Conservation (phyloP, 2,113 vertebrate species). For the Paradoxurus hermaphroditus region DNA sequence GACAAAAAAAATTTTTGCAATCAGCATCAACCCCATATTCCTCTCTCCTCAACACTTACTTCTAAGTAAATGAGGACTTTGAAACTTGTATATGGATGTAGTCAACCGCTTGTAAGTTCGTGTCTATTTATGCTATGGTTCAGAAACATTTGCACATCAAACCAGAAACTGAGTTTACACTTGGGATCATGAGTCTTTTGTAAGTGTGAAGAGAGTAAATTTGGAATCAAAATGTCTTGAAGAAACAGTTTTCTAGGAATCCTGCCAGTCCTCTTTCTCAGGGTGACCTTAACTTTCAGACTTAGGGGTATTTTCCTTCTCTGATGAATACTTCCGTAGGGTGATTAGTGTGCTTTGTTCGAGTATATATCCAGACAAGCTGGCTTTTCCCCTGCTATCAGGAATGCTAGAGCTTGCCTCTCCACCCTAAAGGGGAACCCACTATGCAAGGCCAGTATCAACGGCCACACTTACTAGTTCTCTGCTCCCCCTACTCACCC, state of each 20-base stretch:
- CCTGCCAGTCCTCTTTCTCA: conserved; percentile 77
- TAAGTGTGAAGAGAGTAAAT: conserved; percentile 79
- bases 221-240: conserved; percentile 80
- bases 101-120: conserved; percentile 34
- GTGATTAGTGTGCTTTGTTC: conserved; percentile 75
- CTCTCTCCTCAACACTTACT: not conserved
- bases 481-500: not conserved
- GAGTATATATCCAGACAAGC: conserved; percentile 44
- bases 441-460: not conserved
- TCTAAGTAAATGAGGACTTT: conserved; percentile 28
- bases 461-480: not conserved
- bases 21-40: not conserved
- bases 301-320: conserved; percentile 74
- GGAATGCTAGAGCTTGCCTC: conserved; percentile 11
- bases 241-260: conserved; percentile 78
- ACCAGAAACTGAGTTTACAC: conserved; percentile 78
- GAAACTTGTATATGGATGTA: conserved; percentile 22
- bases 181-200: conserved; percentile 78
- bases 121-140: conserved; percentile 51
- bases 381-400: conserved; percentile 47
- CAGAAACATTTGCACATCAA: conserved; percentile 85
- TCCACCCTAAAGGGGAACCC: conserved; percentile 64
- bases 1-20: not conserved
- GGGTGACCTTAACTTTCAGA: conserved; percentile 84
- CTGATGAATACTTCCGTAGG: conserved; percentile 67